Evolutionary conservation across 2,797 vertebrate genomes (phyloP), one percentile per base, ranked within the genome.

Genomic region (Brachyalestes nurse): DNA sequence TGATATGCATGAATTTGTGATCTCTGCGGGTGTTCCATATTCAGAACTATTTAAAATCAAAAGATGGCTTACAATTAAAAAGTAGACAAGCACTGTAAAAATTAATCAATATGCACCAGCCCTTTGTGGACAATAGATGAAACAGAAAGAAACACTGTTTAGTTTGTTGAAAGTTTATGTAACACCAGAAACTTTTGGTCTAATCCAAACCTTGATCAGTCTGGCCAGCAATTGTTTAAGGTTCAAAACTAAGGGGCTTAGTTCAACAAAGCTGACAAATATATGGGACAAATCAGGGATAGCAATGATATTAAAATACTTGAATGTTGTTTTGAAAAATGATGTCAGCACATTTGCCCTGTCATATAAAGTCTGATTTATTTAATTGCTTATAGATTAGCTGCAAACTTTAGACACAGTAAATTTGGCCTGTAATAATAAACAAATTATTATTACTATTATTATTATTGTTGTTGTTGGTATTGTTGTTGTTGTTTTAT

Each of bases 271-370:
- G 34, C 47, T 81, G 80, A 51, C 74, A 60, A 53, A 79, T 58
- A 47, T 80, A 69, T 80, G 73, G 67, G 72, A 80, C 42, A 60
- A 34, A 60, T 80, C 61, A 64, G 6, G 6, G 16, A 55, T 19
- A 42, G 28, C 58, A 83, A 64, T 80, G 53, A 45, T 61, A 67
- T 14, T 73, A 49, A 77, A 75, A 77, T 61, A 77, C 45, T 72
- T 55, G n/a, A 65, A 47, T 17, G 21, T 10, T 65, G 2, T 28
- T 58, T 13, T 23, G 17, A 65, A 55, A 77, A 55, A 17, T 82
- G 75, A 82, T 47, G 47, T 55, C 69, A 82, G 60, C 62, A 82
- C 58, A 76, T 55, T 72, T 72, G 74, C 66, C 47, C 58, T 78
- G 69, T 66, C 70, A 73, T 60, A 65, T 77, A 67, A 72, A 77